phyloP scores from a whole-genome alignment of 2,797 vertebrate species.

The Perodicticus potto region DNA sequence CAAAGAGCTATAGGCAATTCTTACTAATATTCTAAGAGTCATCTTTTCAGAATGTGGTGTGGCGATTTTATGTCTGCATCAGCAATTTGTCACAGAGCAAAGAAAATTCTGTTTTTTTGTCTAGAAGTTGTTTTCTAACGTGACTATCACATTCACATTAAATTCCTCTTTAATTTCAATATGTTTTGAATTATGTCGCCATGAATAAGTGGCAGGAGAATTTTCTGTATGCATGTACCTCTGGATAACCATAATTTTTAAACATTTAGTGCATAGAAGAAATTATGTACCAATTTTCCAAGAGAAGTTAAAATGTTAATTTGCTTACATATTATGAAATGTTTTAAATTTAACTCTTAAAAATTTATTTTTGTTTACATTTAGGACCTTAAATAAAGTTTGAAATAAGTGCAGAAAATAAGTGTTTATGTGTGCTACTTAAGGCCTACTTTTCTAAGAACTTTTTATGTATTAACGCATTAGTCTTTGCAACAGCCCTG shows the following conservation, averaged over 20 bases:
- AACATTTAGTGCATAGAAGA: neutral
- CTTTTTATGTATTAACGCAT: neutral
- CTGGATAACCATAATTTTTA: conserved; percentile 7
- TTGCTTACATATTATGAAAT: neutral
- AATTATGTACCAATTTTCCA: neutral
- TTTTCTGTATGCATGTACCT: neutral
- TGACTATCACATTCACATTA: neutral
- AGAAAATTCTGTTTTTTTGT: conserved; percentile 7
- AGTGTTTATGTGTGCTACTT: neutral
- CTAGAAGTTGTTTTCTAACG: conserved; percentile 47
- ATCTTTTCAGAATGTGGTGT: neutral
- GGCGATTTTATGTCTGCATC: neutral
- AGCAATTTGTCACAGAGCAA: neutral
- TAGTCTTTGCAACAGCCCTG: neutral
- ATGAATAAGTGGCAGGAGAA: neutral
- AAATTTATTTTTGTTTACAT: neutral
- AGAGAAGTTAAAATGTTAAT: conserved; percentile 17
- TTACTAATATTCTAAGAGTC: neutral
- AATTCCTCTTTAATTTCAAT: neutral
- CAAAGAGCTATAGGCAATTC: neutral
- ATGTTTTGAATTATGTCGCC: neutral
- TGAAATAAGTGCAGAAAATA: neutral
- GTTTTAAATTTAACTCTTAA: neutral
- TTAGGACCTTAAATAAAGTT: neutral
- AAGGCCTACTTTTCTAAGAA: neutral